Base-by-base conservation (phyloP, 2,888 invertebrate species). In the Callyntrura guangdongensis region DNA sequence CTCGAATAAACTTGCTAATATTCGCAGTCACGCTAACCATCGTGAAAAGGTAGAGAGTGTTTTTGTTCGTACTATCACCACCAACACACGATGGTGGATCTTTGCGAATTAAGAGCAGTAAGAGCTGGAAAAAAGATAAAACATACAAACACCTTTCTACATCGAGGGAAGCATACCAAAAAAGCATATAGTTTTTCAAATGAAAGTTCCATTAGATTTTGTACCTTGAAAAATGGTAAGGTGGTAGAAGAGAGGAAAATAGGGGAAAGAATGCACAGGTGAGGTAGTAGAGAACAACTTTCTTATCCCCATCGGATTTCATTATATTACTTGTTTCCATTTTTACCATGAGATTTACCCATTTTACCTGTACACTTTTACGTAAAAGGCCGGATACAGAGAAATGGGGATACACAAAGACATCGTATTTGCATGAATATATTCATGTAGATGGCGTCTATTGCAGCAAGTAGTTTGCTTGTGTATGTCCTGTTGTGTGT, bases 1-100 rank as follows among this genome's bases (percentile, higher is more conserved):
- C 82, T 82, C 82, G 64, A 82, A 82, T 82, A 82, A 82, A 82
- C 82, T 82, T 61, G 61, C 64, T 64, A 82, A 82, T 82, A 82
- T 82, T 47, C 82, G 82, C 64, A 82, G 82, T 82, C 82, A 82
- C 82, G 82, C 82, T 82, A 82, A 47, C 9, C 74, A 17, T 74
- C 74, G 74, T 74, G 49, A 74, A 74, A 74, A 49, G 74, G 74
- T 74, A 74, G 74, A 74, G 20, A n/a, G n/a, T n/a, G n/a, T n/a
- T n/a, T n/a, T 12, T 74, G n/a, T 49, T 9, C 36, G n/a, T n/a
- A 27, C 45, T 3, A 14, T 49, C 14, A 20, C 22, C 49, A 49
- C 47, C 47, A 47, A 47, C 49, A 20, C 20, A 45, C n/a, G 45
- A 72, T 1, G 14, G 53, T 1, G 27, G 11, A 20, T 1, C 45